These are phyloP conservation scores for Geodia barretti DNA, from an alignment of 37 sponge, comb jelly and placozoan species.

Conservation along the genomic window DNA sequence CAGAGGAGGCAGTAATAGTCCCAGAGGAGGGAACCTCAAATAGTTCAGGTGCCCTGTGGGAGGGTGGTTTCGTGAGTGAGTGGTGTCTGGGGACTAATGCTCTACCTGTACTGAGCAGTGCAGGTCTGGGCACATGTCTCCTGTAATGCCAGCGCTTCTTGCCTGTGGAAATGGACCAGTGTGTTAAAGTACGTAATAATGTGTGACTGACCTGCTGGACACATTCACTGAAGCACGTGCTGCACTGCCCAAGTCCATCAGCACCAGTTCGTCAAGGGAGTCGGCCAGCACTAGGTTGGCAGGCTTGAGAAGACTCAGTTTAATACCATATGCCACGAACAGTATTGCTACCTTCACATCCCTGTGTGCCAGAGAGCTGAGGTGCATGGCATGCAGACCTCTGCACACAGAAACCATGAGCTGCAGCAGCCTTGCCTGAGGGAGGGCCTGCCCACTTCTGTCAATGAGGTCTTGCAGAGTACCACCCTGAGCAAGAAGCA, in stretches of 20 bases:
- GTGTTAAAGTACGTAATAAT: neutral
- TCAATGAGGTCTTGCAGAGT: slow-evolving; percentile 80
- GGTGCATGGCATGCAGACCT: slow-evolving; percentile 76
- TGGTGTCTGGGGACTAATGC: neutral
- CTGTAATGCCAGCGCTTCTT: slow-evolving; percentile 89
- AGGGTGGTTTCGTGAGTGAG: neutral
- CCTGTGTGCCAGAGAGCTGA: slow-evolving; percentile 69
- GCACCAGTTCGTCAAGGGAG: slow-evolving; percentile 48
- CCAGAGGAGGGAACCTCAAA: slow-evolving; percentile 86
- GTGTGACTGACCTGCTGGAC: slow-evolving; percentile 36
- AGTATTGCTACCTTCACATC: slow-evolving; percentile 73
- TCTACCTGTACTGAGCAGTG: slow-evolving; percentile 79
- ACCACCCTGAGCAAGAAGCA: slow-evolving; percentile 54
- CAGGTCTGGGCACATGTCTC: slow-evolving; percentile 84
- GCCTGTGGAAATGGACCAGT: slow-evolving; percentile 17
- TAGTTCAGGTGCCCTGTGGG: slow-evolving; percentile 87
- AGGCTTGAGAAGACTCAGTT: slow-evolving; percentile 39
- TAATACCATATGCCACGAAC: neutral
- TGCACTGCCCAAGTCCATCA: slow-evolving; percentile 93
- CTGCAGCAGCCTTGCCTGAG: slow-evolving; percentile 59
- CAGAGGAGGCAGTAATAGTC: slow-evolving; percentile 73
- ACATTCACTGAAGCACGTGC: slow-evolving; percentile 38
- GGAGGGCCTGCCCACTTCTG: slow-evolving; percentile 19
- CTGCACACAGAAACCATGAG: slow-evolving; percentile 66
- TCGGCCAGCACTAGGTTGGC: slow-evolving; percentile 79